Conservation (phyloP, 2,113 vertebrate genomes). For the Pedetes capensis region DNA sequence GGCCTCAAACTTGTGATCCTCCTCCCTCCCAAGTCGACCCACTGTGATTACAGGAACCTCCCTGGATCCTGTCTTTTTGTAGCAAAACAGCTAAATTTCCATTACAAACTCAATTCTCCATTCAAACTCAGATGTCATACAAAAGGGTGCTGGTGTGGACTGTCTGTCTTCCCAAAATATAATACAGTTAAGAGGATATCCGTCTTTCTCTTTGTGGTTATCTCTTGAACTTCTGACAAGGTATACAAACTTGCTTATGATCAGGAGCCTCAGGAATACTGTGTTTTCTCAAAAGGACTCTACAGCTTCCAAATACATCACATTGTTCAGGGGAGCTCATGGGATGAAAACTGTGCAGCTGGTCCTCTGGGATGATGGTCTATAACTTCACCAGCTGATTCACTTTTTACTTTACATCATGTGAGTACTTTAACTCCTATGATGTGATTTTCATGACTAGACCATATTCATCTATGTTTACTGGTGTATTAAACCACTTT, state of each 20-base stretch:
- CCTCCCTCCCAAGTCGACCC: no score
- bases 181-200: not conserved
- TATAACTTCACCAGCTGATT: not conserved
- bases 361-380: not conserved
- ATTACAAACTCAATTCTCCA: not conserved
- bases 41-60: no score
- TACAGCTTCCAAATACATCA: not conserved
- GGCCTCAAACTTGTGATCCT: no score
- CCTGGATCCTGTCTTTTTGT: not conserved
- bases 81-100: not conserved
- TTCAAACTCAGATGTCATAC: not conserved
- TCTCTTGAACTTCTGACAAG: not conserved
- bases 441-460: not conserved
- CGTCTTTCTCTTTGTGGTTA: not conserved
- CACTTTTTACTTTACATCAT: not conserved
- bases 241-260: not conserved
- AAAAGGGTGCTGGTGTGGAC: rapidly evolving
- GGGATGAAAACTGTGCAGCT: not conserved
- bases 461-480: not conserved
- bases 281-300: not conserved
- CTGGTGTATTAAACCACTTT: not conserved
- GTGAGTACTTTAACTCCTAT: not conserved
- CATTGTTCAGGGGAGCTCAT: not conserved
- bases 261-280: not conserved
- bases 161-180: rapidly evolving